Percentiles rank a stretch among this genome's conserved stretches.
phyloP scores from a whole-genome alignment of 2,797 vertebrate species.

The Gymnothorax javanicus region DNA sequence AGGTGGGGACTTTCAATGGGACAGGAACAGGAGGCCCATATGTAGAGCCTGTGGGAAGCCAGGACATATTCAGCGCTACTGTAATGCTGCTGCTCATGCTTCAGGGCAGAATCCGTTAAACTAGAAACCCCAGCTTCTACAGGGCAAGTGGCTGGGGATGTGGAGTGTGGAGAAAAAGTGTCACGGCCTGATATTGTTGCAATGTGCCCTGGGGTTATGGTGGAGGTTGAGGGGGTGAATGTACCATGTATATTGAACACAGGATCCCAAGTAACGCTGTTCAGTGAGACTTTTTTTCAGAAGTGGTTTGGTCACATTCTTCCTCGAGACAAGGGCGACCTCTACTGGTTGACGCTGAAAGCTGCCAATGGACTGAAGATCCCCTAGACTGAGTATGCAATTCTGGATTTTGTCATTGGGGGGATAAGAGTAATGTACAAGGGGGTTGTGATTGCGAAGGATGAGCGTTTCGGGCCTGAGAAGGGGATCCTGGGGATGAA shows the following conservation, averaged over 20 bases:
- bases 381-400: no score
- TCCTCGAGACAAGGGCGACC: neutral
- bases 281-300: no score
- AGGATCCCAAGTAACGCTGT: no score
- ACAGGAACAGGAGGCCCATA: neutral
- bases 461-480: neutral
- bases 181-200: neutral
- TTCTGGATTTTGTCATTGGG: no score
- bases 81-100: no score
- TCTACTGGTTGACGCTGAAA: neutral
- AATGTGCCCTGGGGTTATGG: no score
- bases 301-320: no score
- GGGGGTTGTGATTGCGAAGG: constrained; percentile 5
- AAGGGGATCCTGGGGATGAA: constrained; percentile 13
- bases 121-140: neutral
- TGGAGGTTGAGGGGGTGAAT: no score
- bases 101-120: neutral
- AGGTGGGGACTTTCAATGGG: no score
- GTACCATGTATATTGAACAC: no score
- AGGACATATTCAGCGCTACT: neutral
- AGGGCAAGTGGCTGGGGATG: constrained; percentile 6
- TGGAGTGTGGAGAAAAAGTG: no score
- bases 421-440: neutral
- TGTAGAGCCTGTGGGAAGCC: neutral
- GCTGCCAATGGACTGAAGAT: no score